phyloP scores from a whole-genome alignment of 2,113 vertebrate genomes.

The Thunnus maccoyii region DNA sequence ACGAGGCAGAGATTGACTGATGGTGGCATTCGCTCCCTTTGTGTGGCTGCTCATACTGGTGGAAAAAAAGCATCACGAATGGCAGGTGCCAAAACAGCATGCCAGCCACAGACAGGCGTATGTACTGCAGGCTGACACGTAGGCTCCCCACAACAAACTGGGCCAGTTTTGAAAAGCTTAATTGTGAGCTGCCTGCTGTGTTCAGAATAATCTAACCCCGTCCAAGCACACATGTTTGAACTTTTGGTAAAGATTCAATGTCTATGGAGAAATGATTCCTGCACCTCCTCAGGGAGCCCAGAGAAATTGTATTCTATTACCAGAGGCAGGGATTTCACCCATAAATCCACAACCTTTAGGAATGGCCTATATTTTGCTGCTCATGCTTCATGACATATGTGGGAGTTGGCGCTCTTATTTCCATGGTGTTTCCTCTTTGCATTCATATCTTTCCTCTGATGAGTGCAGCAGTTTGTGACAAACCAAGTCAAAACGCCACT shows the following conservation, averaged over 20 bases:
- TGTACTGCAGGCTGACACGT: slow-evolving; percentile 22
- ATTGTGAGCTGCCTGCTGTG: slow-evolving; percentile 50
- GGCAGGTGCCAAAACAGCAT: slow-evolving; percentile 25
- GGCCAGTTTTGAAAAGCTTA: slow-evolving; percentile 53
- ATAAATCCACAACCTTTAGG: slow-evolving; percentile 66
- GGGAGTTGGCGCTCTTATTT: neutral
- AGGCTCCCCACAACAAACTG: slow-evolving; percentile 45
- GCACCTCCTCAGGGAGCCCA: slow-evolving; percentile 24
- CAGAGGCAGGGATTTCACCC: slow-evolving; percentile 65
- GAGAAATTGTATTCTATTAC: slow-evolving; percentile 46
- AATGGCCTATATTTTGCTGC: slow-evolving; percentile 58
- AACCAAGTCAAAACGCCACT: slow-evolving; percentile 10
- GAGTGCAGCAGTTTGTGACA: slow-evolving; percentile 10
- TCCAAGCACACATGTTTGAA: slow-evolving; percentile 34
- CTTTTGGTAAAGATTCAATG: slow-evolving; percentile 28
- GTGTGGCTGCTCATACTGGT: slow-evolving; percentile 42
- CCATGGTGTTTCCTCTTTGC: neutral
- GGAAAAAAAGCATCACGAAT: neutral
- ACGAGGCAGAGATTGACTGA: slow-evolving; percentile 51
- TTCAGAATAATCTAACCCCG: slow-evolving; percentile 44
- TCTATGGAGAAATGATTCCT: slow-evolving; percentile 16
- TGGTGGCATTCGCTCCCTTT: slow-evolving; percentile 49
- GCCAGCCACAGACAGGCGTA: slow-evolving; percentile 40
- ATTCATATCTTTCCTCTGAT: neutral
- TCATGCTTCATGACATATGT: slow-evolving; percentile 28